Conservation (phyloP, 2,797 vertebrate genomes). For the Champsocephalus gunnari region DNA sequence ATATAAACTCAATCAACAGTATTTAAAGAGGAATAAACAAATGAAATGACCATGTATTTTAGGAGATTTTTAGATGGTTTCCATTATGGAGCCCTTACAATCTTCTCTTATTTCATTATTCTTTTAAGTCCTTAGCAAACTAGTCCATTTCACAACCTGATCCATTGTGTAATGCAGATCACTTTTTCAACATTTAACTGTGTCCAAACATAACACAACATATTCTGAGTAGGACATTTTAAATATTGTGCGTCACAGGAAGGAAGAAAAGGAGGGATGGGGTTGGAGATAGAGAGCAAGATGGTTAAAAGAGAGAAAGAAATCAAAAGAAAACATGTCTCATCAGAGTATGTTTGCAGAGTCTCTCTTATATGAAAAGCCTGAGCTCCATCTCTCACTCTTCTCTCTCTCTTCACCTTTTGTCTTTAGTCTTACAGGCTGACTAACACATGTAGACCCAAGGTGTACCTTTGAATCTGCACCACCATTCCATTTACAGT, state of each 20-base stretch:
- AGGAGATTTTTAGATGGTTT: no score
- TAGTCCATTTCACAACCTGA: background rate
- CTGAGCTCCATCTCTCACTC: slow-evolving; percentile 39
- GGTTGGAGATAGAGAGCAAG: background rate
- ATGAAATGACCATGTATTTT: background rate
- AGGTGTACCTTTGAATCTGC: slow-evolving; percentile 52
- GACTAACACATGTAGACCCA: slow-evolving; percentile 55
- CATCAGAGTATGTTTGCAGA: slow-evolving; percentile 40
- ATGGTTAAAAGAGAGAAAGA: slow-evolving; percentile 16
- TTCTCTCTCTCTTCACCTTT: slow-evolving; percentile 61
- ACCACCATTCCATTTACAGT: slow-evolving; percentile 22
- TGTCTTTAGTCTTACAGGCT: slow-evolving; percentile 53
- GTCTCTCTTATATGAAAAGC: slow-evolving; percentile 43
- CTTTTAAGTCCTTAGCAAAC: background rate
- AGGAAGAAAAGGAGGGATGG: background rate
- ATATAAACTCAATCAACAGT: background rate
- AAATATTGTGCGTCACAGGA: background rate
- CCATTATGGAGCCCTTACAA: background rate
- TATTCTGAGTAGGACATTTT: background rate
- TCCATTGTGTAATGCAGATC: background rate
- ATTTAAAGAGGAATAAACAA: background rate
- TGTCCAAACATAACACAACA: background rate
- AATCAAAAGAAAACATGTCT: slow-evolving; percentile 22
- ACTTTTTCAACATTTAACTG: slow-evolving; percentile 8
- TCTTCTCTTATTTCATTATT: background rate